These are phyloP conservation scores for Smittia sp. DNA, from an alignment of 2,888 invertebrate species.

Conservation along the genomic window DNA sequence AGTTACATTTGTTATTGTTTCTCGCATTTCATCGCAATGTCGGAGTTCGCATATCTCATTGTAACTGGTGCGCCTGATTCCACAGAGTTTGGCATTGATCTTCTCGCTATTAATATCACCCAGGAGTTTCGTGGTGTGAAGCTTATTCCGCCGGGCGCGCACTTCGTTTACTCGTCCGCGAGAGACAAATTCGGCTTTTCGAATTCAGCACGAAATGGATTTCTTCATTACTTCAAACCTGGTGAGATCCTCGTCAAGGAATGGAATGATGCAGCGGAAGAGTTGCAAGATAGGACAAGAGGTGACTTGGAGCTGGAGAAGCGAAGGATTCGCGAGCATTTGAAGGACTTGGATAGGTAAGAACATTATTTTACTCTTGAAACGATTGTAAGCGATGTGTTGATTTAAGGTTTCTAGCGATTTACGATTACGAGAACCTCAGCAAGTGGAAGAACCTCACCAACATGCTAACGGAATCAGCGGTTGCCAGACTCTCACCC, in stretches of 20 bases:
- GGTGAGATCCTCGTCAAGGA: conserved; percentile 81
- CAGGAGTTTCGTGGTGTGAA: conserved; percentile 86
- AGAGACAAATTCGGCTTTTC: conserved; percentile 62
- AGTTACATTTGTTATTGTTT: too few species aligned
- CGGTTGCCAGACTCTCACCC: conserved; percentile 67
- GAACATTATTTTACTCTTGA: not conserved
- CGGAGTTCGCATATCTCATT: conserved; percentile 73
- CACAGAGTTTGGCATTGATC: conserved; percentile 96
- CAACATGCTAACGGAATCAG: conserved; percentile 64
- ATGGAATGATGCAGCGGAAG: conserved; percentile 80
- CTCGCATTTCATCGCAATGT: too few species aligned
- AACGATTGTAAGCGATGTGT: not conserved
- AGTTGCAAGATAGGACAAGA: conserved; percentile 56
- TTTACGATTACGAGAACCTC: conserved; percentile 88
- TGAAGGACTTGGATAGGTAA: conserved; percentile 48
- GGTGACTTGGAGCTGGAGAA: conserved; percentile 54
- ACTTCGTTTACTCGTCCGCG: conserved; percentile 86
- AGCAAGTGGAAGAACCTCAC: conserved; percentile 74
- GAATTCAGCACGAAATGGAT: conserved; percentile 75
- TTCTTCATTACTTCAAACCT: conserved; percentile 78
- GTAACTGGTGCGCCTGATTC: conserved; percentile 83
- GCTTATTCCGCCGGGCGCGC: conserved; percentile 97
- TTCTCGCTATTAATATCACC: conserved; percentile 84
- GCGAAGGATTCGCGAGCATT: conserved; percentile 48
- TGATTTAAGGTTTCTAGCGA: conserved; percentile 65